Base-by-base conservation (phyloP, 64 coral and sea anemone species). In the Pocillopora verrucosa region DNA sequence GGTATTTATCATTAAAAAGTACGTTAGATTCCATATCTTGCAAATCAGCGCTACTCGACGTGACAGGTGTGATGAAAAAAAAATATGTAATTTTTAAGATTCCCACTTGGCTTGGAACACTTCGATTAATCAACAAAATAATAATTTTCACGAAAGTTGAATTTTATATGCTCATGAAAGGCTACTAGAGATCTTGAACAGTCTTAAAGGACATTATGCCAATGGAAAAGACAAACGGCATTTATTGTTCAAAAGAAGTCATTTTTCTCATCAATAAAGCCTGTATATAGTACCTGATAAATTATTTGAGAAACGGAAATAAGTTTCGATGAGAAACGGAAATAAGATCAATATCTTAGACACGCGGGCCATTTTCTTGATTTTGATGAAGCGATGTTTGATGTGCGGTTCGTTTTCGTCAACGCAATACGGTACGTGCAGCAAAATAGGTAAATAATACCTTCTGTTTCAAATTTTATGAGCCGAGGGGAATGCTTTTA, bases 331-430 rank as follows among this genome's bases (percentile, higher is more conserved):
- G 65, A 11, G 16, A 20, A 36, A 70, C 82, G 65, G 64, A 85
- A 85, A 85, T 72, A 56, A 15, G 63, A 85, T 85, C 56, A 72
- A 85, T 72, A 85, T 85, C 82, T 85, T 72, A 15, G 20, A 51
- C 17, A 68, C 41, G 38, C 38, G 25, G 19, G 13, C 34, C 16
- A 61, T 15, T 16, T 38, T 69, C 16, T 69, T 22, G 62, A 69
- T 84, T 84, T 36, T 6, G 4, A 26, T 30, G 65, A 30, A 30
- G 26, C 64, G 57, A 57, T 25, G 41, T 51, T 51, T 51, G 41
- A 51, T 51, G 3, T 51, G 41, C 41, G 41, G 3, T 4, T 7
- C 41, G 41, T 51, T 51, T 51, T 51, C 41, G 41, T 51, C 41
- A 51, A 51, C 41, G 41, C 3, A 51, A 51, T 51, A 51, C 41